These are phyloP conservation scores for Ptychoptera albimana DNA, from an alignment of 2,888 invertebrate species.

Conservation along the genomic window DNA sequence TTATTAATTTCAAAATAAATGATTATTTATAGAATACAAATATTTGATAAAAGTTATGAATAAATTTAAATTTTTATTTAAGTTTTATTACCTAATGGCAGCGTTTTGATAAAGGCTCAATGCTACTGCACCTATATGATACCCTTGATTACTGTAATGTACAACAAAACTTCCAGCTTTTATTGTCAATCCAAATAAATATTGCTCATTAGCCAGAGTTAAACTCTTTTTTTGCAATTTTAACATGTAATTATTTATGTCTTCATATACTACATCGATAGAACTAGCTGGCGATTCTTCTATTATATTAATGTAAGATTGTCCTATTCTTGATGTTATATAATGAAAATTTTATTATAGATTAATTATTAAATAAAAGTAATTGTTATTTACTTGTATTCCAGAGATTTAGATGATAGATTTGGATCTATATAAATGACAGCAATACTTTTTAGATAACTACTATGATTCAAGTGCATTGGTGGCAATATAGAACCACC, in stretches of 20 bases:
- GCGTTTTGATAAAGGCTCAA: conserved; percentile 40
- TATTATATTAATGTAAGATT: too few relatives aligned
- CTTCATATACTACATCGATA: background rate
- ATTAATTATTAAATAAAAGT: too few relatives aligned
- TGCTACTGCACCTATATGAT: conserved; percentile 46
- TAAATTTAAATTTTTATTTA: background rate
- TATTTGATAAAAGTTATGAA: too few relatives aligned
- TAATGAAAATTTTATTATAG: too few relatives aligned
- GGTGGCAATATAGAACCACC: too few relatives aligned
- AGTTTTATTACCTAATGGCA: conserved; percentile 30
- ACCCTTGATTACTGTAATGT: conserved; percentile 67
- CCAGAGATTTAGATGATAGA: background rate
- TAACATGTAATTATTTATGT: background rate
- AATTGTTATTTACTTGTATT: background rate
- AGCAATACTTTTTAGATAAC: too few relatives aligned
- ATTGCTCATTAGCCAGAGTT: conserved; percentile 41
- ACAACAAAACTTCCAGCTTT: conserved; percentile 34
- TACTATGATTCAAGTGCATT: too few relatives aligned
- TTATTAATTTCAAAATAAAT: too few relatives aligned
- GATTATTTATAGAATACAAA: conserved; percentile 20
- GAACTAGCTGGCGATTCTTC: too few relatives aligned
- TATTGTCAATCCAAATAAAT: conserved; percentile 40
- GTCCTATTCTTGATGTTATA: too few relatives aligned
- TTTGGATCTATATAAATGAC: too few relatives aligned
- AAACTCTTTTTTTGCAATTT: background rate